Conservation (phyloP, 37 sponge, comb jelly and placozoan species). For the Oscarella lobularis region DNA sequence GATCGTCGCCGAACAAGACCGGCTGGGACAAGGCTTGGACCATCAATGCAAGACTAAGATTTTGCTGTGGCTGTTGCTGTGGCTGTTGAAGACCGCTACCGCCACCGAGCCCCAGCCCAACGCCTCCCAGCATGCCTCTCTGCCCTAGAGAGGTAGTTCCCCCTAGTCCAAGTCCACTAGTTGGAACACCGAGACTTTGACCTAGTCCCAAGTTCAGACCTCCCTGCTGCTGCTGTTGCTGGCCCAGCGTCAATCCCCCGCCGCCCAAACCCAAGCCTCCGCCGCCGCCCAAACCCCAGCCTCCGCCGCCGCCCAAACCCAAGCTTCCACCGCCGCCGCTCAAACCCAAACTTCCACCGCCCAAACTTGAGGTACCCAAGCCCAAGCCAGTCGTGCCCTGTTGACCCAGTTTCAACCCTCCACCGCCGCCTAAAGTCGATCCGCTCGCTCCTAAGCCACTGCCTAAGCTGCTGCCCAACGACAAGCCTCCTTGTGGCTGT, state of each 20-base stretch:
- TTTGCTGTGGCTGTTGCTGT: constrained; percentile 28
- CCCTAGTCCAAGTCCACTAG: neutral
- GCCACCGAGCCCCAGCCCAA: neutral
- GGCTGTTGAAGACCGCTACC: constrained; percentile 7
- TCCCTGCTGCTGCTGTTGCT: neutral
- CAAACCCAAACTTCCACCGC: neutral
- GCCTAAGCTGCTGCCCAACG: neutral
- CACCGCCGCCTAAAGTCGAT: no score
- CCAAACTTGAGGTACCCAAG: neutral
- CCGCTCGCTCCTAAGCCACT: no score
- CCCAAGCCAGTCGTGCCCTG: neutral
- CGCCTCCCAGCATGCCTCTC: neutral
- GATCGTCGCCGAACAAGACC: constrained; percentile 68
- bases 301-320: constrained; percentile 4
- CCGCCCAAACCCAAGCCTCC: neutral
- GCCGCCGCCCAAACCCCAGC: constrained; percentile 7
- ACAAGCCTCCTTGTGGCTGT: neutral
- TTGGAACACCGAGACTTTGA: neutral
- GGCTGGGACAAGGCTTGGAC: constrained; percentile 66
- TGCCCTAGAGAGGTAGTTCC: neutral
- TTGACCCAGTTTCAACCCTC: no score
- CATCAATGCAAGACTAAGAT: constrained; percentile 22
- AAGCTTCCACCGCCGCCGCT: constrained; percentile 16
- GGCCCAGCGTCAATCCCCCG: neutral
- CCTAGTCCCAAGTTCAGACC: neutral